Conservation (phyloP, 2,888 invertebrate species). For the Monopis laevigella region DNA sequence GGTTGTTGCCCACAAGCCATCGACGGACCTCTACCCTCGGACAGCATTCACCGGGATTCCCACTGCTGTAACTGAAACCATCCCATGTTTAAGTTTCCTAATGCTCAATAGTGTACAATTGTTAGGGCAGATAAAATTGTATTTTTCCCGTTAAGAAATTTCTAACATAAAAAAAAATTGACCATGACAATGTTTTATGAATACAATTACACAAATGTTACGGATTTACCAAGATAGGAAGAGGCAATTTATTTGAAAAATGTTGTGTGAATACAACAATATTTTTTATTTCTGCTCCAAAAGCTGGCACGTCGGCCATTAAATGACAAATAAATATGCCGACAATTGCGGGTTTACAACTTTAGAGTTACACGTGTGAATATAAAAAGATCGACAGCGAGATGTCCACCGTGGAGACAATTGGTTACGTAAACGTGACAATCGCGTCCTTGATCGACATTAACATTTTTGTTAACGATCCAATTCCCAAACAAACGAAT, state of each 20-base stretch:
- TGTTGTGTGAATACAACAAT: not conserved
- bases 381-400: not conserved
- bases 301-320: not conserved
- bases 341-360: not conserved
- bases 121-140: too few species aligned
- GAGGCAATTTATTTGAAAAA: not conserved
- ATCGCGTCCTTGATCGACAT: constrained; percentile 7
- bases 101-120: too few species aligned
- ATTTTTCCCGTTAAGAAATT: too few species aligned
- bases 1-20: constrained; percentile 33
- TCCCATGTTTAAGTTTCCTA: too few species aligned
- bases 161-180: too few species aligned
- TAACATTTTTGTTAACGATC: constrained; percentile 11
- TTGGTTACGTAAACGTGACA: constrained; percentile 4
- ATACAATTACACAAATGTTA: too few species aligned
- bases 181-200: too few species aligned
- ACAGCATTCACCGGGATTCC: not conserved
- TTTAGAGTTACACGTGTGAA: not conserved
- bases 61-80: not conserved
- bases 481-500: too few species aligned
- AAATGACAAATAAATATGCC: not conserved
- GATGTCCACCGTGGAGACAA: not conserved
- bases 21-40: constrained; percentile 16
- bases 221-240: not conserved
- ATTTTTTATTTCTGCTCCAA: not conserved